Conservation (phyloP, 2,797 vertebrate genomes). For the Adrianichthys oophorus region DNA sequence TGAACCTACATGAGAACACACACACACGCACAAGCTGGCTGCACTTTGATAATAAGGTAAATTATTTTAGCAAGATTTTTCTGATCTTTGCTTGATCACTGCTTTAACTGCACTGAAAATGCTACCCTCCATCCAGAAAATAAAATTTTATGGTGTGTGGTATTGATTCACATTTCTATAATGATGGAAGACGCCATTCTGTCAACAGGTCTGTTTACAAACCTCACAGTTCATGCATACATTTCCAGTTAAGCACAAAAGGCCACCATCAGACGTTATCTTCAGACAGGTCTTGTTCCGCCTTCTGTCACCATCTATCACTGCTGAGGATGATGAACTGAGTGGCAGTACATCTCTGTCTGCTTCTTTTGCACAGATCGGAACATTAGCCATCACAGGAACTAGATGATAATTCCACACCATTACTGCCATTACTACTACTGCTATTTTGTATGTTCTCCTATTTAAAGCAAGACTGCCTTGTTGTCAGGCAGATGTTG, state of each 20-base stretch:
- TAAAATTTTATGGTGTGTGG: conserved; percentile 40
- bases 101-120: conserved; percentile 32
- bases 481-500: conserved; percentile 81
- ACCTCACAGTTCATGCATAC: conserved; percentile 43
- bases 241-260: conserved; percentile 59
- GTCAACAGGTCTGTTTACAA: conserved; percentile 52
- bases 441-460: conserved; percentile 28
- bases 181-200: conserved; percentile 41
- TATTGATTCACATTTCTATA: conserved; percentile 49
- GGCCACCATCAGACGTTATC: conserved; percentile 55
- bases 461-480: conserved; percentile 45
- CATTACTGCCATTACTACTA: conserved; percentile 24
- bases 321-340: conserved; percentile 27
- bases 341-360: conserved; percentile 12
- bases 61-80: background rate
- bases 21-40: background rate
- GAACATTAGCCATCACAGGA: background rate
- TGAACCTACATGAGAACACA: background rate
- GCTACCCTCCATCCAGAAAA: conserved; percentile 24
- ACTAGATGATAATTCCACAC: conserved; percentile 14
- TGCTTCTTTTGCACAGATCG: conserved; percentile 11
- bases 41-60: conserved; percentile 34
- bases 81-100: conserved; percentile 34
- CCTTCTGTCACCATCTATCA: conserved; percentile 53
- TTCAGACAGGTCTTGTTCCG: conserved; percentile 43